A percentile compares a stretch with the other conserved stretches of the same genome.
Conservation (phyloP, 2,113 vertebrate genomes). For the Carassius gibelio region DNA sequence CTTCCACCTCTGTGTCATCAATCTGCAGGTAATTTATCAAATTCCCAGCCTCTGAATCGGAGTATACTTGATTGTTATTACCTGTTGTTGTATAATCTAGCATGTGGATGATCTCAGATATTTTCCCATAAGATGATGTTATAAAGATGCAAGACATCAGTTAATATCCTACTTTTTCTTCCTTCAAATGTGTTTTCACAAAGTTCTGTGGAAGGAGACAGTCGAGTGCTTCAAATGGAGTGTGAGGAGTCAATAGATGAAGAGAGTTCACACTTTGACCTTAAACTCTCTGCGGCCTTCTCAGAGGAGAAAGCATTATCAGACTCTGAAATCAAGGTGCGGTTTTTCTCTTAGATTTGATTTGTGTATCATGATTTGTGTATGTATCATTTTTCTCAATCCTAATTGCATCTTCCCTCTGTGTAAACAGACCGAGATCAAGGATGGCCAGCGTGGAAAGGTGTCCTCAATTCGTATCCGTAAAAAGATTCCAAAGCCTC, state of each 20-base stretch:
- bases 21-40: constrained; percentile 58
- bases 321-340: constrained; percentile 81
- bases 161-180: background rate
- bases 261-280: constrained; percentile 63
- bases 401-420: background rate
- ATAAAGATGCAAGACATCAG: background rate
- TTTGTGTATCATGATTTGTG: background rate
- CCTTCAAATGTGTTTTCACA: constrained; percentile 40
- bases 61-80: background rate
- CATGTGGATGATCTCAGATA: background rate
- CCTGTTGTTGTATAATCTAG: background rate
- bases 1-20: constrained; percentile 50
- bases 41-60: background rate
- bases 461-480: constrained; percentile 87
- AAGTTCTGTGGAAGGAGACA: background rate
- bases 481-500: constrained; percentile 78
- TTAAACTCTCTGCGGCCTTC: constrained; percentile 65
- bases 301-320: constrained; percentile 79
- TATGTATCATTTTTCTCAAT: background rate
- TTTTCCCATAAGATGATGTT: background rate
- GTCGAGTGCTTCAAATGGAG: constrained; percentile 49
- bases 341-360: background rate
- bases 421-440: constrained; percentile 47
- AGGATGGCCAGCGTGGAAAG: constrained; percentile 74
- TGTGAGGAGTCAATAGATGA: constrained; percentile 55